Base-by-base conservation (phyloP, 2,113 vertebrate genomes). In the Patagioenas fasciata region DNA sequence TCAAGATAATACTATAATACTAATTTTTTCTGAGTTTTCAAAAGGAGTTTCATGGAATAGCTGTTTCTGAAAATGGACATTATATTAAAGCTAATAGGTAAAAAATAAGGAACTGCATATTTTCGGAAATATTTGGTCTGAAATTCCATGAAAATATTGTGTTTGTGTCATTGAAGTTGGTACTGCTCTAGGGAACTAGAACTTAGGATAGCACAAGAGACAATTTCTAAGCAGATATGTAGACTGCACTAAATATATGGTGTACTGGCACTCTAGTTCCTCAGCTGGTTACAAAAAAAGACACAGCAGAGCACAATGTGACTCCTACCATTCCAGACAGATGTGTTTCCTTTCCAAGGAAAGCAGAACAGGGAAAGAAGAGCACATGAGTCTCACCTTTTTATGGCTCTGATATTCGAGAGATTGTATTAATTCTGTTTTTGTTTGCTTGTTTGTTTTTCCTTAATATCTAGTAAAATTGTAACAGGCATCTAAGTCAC, bases 271-370 rank as follows among this genome's bases (percentile, higher is more conserved):
- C 6, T 3, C 42, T 47, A 23, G 23, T 36, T 74, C 42, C n/a
- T 79, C 66, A 75, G 16, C 56, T 85, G 65, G 6, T 16, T 71
- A 3, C 4, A 24, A 19, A 78, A 40, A 80, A 69, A 48, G 36
- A 7, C 19, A 23, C 0, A 78, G 31, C 18, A 74, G n/a, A 85
- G 34, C 25, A 75, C 12, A 67, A 5, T 1, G 1, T 72, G 48
- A 60, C 48, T 89, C 36, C 21, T 38, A 47, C 28, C 4, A 8
- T 53, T 91, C 57, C 85, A 60, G 31, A 36, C 0, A 2, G 85
- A 91, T 66, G n/a, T 8, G 11, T 25, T 87, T 96, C 88, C 85
- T 80, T 85, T 93, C 88, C 85, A 89, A 80, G 40, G 17, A 65
- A 83, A 77, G 21, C 38, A 78, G 9, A 58, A 8, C 23, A 66